phyloP scores from a whole-genome alignment of 2,797 vertebrate genomes.

The Orientallactaga sibirica region DNA sequence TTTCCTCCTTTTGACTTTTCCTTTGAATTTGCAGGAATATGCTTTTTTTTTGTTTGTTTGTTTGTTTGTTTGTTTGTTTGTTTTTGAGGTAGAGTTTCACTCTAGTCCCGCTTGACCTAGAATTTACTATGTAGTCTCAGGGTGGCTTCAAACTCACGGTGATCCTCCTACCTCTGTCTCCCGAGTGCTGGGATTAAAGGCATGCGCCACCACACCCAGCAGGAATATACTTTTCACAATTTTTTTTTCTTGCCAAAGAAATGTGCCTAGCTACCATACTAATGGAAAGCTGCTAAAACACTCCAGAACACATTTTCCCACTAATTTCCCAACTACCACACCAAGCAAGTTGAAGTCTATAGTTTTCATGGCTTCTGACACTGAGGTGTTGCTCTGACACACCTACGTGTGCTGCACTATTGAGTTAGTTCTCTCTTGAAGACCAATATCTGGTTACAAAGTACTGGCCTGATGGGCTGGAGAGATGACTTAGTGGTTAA shows the following conservation, averaged over 20 bases:
- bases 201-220: too few species aligned
- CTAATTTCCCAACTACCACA: fast-evolving
- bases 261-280: background rate
- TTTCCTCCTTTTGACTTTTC: background rate
- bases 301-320: background rate
- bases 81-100: too few species aligned
- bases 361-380: fast-evolving
- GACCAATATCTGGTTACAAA: background rate
- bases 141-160: too few species aligned
- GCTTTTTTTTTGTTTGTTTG: too few species aligned
- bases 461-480: background rate
- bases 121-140: too few species aligned
- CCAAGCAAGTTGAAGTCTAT: fast-evolving
- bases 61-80: too few species aligned
- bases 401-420: background rate
- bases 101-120: too few species aligned
- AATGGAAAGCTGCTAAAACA: background rate
- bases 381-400: background rate
- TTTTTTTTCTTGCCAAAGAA: background rate
- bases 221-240: background rate
- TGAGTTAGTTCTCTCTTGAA: background rate
- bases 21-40: background rate
- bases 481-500: background rate
- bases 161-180: too few species aligned
- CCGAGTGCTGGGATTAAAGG: too few species aligned